Evolutionary conservation across 2,797 vertebrate species (phyloP).

Genomic region (Sebastes ruberrimus): DNA sequence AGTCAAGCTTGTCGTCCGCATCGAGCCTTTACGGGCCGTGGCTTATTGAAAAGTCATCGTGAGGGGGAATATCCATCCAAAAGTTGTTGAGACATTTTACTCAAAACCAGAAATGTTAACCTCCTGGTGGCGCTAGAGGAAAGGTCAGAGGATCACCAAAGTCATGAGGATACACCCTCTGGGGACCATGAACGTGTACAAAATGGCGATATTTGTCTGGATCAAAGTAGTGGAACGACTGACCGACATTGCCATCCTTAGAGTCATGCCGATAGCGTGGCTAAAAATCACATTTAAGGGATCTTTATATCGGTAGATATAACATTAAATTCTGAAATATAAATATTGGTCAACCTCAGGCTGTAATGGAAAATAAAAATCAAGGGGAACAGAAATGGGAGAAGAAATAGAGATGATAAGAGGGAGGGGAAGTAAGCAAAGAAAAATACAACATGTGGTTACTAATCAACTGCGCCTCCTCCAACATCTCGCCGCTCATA

Average conservation of each 20-base stretch:
- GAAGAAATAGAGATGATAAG: neutral
- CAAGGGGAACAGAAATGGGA: neutral
- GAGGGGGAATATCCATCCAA: neutral
- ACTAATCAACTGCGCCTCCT: neutral
- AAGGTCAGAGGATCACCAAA: neutral
- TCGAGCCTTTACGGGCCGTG: too few relatives aligned
- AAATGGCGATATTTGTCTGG: neutral
- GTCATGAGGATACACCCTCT: neutral
- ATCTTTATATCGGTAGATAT: neutral
- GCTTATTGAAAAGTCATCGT: neutral
- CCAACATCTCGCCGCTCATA: conserved; percentile 1
- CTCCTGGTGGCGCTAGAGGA: neutral
- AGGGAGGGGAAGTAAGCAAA: neutral
- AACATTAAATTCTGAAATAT: neutral
- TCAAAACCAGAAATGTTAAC: neutral
- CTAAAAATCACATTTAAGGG: neutral
- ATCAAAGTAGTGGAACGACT: neutral
- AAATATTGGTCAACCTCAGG: neutral
- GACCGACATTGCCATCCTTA: neutral
- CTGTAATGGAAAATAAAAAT: neutral
- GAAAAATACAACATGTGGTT: neutral
- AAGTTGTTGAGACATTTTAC: neutral
- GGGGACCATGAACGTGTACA: neutral
- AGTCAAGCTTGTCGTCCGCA: too few relatives aligned
- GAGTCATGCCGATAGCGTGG: neutral